Evolutionary conservation across 2,888 invertebrate species (phyloP).

Genomic region (Linyphia triangularis): DNA sequence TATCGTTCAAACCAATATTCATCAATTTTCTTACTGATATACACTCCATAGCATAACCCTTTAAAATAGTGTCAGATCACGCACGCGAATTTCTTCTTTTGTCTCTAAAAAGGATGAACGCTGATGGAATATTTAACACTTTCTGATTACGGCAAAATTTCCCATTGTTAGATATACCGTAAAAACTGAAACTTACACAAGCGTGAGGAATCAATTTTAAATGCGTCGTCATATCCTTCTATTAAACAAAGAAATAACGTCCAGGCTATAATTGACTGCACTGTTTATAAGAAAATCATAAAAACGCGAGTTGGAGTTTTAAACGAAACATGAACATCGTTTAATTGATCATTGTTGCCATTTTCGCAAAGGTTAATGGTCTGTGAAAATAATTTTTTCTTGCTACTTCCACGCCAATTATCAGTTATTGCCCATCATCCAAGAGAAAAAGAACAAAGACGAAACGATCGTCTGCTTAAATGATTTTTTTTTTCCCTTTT

Average conservation of each 20-base stretch:
- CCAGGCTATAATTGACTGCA: background rate
- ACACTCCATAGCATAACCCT: no score
- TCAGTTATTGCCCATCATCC: conserved; percentile 52
- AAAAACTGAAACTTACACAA: conserved; percentile 1
- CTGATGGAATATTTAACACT: conserved; percentile 53
- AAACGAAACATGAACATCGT: conserved; percentile 25
- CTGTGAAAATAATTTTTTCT: conserved; percentile 37
- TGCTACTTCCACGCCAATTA: conserved; percentile 44
- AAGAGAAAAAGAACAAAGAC: conserved; percentile 35
- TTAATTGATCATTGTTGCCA: conserved; percentile 62
- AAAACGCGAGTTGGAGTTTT: background rate
- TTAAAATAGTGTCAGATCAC: conserved; percentile 13
- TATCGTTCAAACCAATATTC: background rate
- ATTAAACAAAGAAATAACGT: background rate
- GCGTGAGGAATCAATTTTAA: background rate
- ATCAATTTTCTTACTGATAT: conserved; percentile 9
- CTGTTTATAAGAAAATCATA: conserved; percentile 4
- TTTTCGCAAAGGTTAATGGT: conserved; percentile 57
- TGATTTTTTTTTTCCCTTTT: conserved; percentile 20
- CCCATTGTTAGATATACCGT: background rate
- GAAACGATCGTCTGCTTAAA: conserved; percentile 25
- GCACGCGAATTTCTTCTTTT: background rate
- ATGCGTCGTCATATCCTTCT: background rate
- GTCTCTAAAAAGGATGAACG: background rate
- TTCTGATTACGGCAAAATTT: conserved; percentile 10